Percentiles rank a stretch among this genome's conserved stretches.
phyloP scores from a whole-genome alignment of 2,113 vertebrate species.

The Nyctereutes procyonoides region DNA sequence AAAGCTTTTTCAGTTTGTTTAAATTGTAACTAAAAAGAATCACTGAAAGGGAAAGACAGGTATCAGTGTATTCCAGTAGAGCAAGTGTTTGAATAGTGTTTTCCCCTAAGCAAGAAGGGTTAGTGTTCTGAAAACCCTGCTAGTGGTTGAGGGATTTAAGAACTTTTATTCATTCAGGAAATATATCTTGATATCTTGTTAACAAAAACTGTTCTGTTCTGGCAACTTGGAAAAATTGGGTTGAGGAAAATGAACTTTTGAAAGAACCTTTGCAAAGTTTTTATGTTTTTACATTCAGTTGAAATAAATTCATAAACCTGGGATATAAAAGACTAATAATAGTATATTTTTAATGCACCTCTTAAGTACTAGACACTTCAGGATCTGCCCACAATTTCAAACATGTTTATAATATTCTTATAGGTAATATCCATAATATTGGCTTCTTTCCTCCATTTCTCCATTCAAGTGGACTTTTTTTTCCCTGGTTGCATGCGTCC shows the following conservation, averaged over 20 bases:
- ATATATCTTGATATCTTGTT: neutral
- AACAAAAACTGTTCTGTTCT: neutral
- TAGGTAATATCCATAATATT: neutral
- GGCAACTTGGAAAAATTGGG: neutral
- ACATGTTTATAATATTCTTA: neutral
- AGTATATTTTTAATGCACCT: neutral
- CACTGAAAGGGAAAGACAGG: neutral
- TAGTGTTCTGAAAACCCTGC: neutral
- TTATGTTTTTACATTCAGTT: constrained; percentile 31
- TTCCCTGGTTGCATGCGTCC: neutral
- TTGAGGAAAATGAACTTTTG: neutral
- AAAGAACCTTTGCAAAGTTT: neutral
- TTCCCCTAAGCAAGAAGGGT: neutral
- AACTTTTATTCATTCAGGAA: neutral
- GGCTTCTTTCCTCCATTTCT: neutral
- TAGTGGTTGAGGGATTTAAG: neutral
- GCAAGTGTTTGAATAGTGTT: neutral
- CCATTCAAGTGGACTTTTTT: neutral
- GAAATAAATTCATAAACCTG: constrained; percentile 20
- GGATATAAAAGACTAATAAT: neutral
- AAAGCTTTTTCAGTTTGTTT: neutral
- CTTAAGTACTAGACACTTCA: neutral
- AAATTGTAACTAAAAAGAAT: neutral
- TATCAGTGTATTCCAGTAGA: neutral
- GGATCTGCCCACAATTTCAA: neutral